Evolutionary conservation across 1,140 invertebrate species (phyloP).

Genomic region (Drosophila insularis): DNA sequence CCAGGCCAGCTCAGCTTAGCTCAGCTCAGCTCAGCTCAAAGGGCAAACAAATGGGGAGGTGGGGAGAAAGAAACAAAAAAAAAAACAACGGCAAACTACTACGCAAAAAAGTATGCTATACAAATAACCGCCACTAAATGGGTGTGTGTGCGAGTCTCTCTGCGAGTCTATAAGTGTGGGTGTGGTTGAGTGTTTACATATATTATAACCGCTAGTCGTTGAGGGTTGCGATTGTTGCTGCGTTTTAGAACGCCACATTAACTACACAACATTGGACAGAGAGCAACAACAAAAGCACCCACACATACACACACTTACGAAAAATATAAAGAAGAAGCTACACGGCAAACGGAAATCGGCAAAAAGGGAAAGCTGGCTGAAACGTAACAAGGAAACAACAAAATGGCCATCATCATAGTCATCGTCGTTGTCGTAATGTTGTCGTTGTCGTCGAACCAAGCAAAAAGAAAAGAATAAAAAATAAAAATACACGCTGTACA

Average conservation of each 20-base stretch:
- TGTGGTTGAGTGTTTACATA: conserved; percentile 35
- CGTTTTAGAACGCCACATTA: conserved; percentile 34
- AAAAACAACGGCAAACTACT: conserved; percentile 63
- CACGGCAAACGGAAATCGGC: conserved; percentile 4
- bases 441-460: background rate
- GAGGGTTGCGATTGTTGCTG: conserved; percentile 23
- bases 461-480: background rate
- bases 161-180: conserved; percentile 3
- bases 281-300: conserved; percentile 2
- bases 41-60: conserved; percentile 54
- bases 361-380: conserved; percentile 5
- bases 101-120: conserved; percentile 74
- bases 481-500: background rate
- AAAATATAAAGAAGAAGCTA: background rate
- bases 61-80: background rate
- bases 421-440: background rate
- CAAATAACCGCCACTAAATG: conserved; percentile 59
- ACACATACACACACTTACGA: background rate
- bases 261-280: conserved; percentile 23
- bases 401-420: conserved; percentile 13
- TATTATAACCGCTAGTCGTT: conserved; percentile 43
- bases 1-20: conserved; percentile 3
- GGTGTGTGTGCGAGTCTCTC: conserved; percentile 4
- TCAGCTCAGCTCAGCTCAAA: conserved; percentile 16
- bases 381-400: conserved; percentile 16